Base-by-base conservation (phyloP, 2,113 vertebrate genomes). In the Siniperca chuatsi region DNA sequence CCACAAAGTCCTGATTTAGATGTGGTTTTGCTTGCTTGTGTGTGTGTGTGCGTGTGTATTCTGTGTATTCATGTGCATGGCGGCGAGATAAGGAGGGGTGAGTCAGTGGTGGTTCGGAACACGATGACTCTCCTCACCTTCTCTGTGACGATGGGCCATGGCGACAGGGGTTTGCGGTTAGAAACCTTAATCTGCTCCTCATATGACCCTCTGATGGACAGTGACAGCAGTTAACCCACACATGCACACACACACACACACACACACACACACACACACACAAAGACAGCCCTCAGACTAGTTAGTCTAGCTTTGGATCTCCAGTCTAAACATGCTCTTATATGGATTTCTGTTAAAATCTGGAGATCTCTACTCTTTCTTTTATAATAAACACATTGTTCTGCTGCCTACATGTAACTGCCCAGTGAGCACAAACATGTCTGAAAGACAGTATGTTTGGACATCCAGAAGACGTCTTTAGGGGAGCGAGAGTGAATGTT, bases 111-210 rank as follows among this genome's bases (percentile, higher is more conserved):
- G 82, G 44, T 82, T 71, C 46, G 23, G 86, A 91, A 87, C 89
- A 89, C 52, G 90, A 91, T 90, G 90, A 91, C 89, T 87, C 85
- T 80, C 84, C 87, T 87, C 75, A 10, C 72, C 62, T 77, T 83
- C 90, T 86, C 85, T 3, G 77, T 92, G 87, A 91, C 82, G 89
- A 90, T 54, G 86, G 81, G 86, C 78, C 78, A 50, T 88, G 90
- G 93, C 84, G 91, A 92, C 91, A 81, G 93, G 78, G 92, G 92
- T 94, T 94, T 94, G 93, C 83, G 92, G 93, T 94, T 88, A 93
- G 94, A 94, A 94, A 95, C 90, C 93, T 89, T 93, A 93, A 94
- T 95, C 93, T 95, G 91, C 93, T 93, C 93, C 93, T 95, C 94
- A 93, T 92, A 87, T 95, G 94, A 94, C 93, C 90, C 87, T 88